Evolutionary conservation across 2,888 invertebrate genomes (phyloP), one percentile per base, ranked within the genome.

Genomic region (Tenodera sinensis): DNA sequence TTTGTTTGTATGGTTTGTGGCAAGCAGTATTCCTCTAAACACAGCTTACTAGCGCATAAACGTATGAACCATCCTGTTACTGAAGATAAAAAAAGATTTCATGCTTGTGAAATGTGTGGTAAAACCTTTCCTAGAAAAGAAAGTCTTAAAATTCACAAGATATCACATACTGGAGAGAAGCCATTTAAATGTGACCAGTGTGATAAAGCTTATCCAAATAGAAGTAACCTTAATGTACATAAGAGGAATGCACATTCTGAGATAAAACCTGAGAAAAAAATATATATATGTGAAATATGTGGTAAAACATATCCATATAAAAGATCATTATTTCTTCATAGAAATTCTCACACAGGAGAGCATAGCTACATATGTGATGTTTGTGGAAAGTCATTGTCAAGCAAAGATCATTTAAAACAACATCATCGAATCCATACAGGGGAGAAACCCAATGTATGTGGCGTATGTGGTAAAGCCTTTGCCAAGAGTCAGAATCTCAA

Each of bases 361-460:
- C 87, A 86, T 12, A 83, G 83, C 6, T 89, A 84, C 84, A 89
- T 47, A n/a, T 89, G 89, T 81, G 86, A 87, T 28, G 28, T 89
- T 28, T 89, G 89, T 87, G 84, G 71, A n/a, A 89, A 89, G 42
- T 84, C 89, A 4, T 47, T 87, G n/a, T 87, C 82, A 47, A 86
- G 83, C 30, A 86, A 86, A 71, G 82, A 83, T 28, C 83, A 95
- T 91, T 93, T 95, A 91, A 95, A 95, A 92, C 95, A 95, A 92
- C 95, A 95, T 92, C 93, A 95, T 90, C 93, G 95, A 83, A 95
- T 95, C 88, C 95, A 95, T 92, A 95, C 95, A 1, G 95, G 95
- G 0, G 94, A 95, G 92, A 95, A 95, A 92, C 95, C 95, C 0
- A 94, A 95, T 91, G 94, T 95, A 1, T 95, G 95, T 93, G 94